Evolutionary conservation across 2,797 vertebrate species (phyloP), one percentile per base, ranked within the genome.

Genomic region (Vespertilio murinus): DNA sequence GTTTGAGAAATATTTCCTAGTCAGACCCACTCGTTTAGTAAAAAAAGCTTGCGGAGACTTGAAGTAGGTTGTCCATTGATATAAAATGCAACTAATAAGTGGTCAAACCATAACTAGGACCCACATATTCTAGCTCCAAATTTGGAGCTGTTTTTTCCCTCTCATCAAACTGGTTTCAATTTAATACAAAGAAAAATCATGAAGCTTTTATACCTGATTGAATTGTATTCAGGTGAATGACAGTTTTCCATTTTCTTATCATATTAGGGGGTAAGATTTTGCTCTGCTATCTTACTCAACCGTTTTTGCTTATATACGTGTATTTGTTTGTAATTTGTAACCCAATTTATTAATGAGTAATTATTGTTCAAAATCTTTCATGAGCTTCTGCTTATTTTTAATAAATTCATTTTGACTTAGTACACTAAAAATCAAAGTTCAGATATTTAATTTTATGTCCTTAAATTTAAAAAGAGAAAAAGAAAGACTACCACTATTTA

Each of bases 311-410:
- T 86, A 42, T 77, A 28, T 75, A 65, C 30, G 92, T 69, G 22
- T 77, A 52, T 93, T 90, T 96, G 5, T 81, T 94, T 90, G 67
- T 90, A 92, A 84, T 92, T 61, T 49, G 33, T 89, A 88, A 80
- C 16, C 14, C 40, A 61, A 4, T 59, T 83, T 93, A 23, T 74
- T 79, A 79, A 47, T 56, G 69, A 80, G 3, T 82, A 64, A 73
- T 92, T 79, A 86, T 30, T 83, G 4, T 89, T 94, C 2, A 91
- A 83, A 3, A 33, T 95, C 52, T 94, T 82, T 82, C 12, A 30
- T 85, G 25, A 91, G 30, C 49, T 95, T 92, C 45, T 90, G 40
- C 65, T 90, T 83, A 87, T 78, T 95, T 92, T 85, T 79, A 71
- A 61, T 49, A 90, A 93, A 54, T 71, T 80, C 8, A 71, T 40